Conservation (phyloP, 2,797 vertebrate genomes). For the Oophaga sylvatica region DNA sequence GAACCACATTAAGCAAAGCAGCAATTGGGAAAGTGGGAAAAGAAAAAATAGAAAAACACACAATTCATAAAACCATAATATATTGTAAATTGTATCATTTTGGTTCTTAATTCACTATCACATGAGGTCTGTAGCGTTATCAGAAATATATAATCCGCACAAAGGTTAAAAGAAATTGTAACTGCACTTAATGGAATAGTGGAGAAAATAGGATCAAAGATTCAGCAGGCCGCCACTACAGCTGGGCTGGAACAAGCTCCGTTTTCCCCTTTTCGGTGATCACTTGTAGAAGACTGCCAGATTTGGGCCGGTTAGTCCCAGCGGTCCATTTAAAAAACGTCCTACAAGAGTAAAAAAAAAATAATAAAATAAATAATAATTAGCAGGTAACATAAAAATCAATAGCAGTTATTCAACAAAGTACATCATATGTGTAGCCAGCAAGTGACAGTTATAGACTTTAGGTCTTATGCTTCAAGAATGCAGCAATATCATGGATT, state of each 20-base stretch:
- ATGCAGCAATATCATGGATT: no score
- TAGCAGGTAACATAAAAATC: background rate
- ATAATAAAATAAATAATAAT: background rate
- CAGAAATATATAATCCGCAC: background rate
- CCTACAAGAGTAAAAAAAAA: slow-evolving; percentile 73
- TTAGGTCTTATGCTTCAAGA: no score
- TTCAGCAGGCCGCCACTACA: slow-evolving; percentile 63
- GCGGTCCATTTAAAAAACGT: slow-evolving; percentile 86
- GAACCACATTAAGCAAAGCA: background rate
- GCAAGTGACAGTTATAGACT: no score
- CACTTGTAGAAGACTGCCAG: slow-evolving; percentile 90
- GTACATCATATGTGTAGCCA: no score
- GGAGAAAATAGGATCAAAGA: background rate
- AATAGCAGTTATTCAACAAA: no score
- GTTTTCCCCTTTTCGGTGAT: slow-evolving; percentile 86
- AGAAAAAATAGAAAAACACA: background rate
- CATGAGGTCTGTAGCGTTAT: background rate
- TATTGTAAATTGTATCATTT: background rate
- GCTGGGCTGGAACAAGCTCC: slow-evolving; percentile 77
- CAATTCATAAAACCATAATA: background rate
- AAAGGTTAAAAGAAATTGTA: background rate
- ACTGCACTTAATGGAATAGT: background rate
- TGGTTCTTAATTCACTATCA: background rate
- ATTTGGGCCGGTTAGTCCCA: slow-evolving; percentile 81
- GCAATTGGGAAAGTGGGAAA: background rate